Conservation (phyloP, 2,797 vertebrate genomes). For the Emys orbicularis region DNA sequence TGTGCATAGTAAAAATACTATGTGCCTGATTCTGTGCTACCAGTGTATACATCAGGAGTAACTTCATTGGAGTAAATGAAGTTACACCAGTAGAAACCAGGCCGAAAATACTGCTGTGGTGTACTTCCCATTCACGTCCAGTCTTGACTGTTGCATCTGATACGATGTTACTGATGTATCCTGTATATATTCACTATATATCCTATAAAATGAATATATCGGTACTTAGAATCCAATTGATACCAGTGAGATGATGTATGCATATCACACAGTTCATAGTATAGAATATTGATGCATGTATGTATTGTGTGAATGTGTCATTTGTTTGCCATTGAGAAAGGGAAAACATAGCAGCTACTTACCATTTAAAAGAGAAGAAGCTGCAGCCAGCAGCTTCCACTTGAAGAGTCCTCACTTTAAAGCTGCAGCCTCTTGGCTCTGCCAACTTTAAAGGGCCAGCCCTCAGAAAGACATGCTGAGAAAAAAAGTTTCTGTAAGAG, state of each 20-base stretch:
- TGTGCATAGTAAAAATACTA: fast-evolving
- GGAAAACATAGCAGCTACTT: background rate
- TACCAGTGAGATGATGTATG: background rate
- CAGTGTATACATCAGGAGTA: background rate
- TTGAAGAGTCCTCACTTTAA: too few species aligned
- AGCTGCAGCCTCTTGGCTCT: too few species aligned
- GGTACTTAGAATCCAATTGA: background rate
- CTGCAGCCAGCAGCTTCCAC: background rate
- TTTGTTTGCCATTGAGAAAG: background rate
- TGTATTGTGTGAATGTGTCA: too few species aligned
- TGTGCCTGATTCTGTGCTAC: fast-evolving
- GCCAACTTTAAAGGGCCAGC: too few species aligned
- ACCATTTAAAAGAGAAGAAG: background rate
- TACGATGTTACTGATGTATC: background rate
- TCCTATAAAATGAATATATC: background rate
- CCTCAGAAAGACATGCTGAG: too few species aligned
- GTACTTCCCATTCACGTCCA: background rate
- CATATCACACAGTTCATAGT: background rate
- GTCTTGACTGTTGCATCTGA: background rate
- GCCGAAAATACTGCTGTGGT: background rate
- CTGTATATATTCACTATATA: background rate
- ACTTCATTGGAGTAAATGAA: background rate
- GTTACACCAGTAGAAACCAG: background rate
- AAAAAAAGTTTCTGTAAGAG: too few species aligned
- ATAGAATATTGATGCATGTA: too few species aligned